Base-by-base conservation (phyloP, 2,113 vertebrate genomes). In the Corynorhinus townsendii region DNA sequence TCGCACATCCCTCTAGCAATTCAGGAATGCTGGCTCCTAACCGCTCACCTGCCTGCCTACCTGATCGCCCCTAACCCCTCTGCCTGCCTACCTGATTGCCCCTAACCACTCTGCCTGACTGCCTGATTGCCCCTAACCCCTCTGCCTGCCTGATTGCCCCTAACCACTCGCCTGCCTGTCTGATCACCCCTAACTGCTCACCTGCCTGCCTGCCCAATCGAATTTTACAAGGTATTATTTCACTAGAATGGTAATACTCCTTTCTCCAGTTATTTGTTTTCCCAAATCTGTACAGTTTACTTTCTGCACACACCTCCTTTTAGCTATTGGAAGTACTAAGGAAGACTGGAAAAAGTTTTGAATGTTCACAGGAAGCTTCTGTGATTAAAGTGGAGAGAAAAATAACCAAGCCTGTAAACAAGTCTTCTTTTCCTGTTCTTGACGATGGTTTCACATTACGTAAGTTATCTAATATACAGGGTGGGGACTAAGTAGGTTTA, bases 371-470 rank as follows among this genome's bases (percentile, higher is more conserved):
- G 54, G 47, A 89, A 91, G 17, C 14, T 52, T 82, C 59, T 81
- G 68, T 35, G 64, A 93, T 81, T 85, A 76, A 90, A 94, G 43
- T 72, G 76, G 87, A 47, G 85, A 85, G 69, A 40, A 86, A 85
- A 64, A 68, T 8, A 85, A 73, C 6, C 14, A 59, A 52, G 47
- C 10, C 35, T 54, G 33, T 12, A 40, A 47, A 91, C 7, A 83
- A 38, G 26, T 95, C 28, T 87, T 72, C 66, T 33, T 81, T 86
- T 71, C 80, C 30, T 76, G 40, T 43, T 73, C 30, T 35, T 81
- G 71, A 26, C 56, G 54, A 87, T 59, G 17, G 45, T 79, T 92
- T 97, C 64, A 71, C 5, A 5, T 30, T 90, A 54, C 28, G 22
- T 64, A 90, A 92, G 30, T 79, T 73, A 73, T 3, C 16, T 87